A percentile compares a stretch with the other conserved stretches of the same genome.
Evolutionary conservation across 2,797 vertebrate species (phyloP).

Genomic region (Acipenser oxyrinchus): DNA sequence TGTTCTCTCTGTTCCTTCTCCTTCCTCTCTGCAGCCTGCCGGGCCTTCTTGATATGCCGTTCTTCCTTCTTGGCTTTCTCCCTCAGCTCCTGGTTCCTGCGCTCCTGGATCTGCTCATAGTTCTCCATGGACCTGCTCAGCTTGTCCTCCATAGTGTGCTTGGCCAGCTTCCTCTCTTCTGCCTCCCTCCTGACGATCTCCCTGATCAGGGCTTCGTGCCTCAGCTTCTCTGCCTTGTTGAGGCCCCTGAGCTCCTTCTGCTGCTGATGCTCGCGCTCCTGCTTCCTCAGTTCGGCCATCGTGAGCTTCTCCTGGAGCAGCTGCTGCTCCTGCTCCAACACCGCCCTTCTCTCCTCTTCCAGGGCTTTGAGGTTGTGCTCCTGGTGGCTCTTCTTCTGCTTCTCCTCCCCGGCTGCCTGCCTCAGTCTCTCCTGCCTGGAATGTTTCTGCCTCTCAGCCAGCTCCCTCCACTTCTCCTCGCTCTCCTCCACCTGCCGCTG

Average conservation of each 20-base stretch:
- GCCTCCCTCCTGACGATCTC: constrained; percentile 75
- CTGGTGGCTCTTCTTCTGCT: constrained; percentile 79
- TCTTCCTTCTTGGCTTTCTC: constrained; percentile 82
- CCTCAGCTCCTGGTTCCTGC: constrained; percentile 74
- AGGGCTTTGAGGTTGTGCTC: constrained; percentile 80
- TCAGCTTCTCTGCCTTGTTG: constrained; percentile 78
- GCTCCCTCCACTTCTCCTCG: constrained; percentile 75
- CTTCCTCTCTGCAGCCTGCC: constrained; percentile 67
- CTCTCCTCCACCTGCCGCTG: constrained; percentile 66
- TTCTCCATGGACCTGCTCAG: constrained; percentile 82
- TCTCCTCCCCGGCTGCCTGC: constrained; percentile 68
- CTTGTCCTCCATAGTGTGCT: constrained; percentile 65
- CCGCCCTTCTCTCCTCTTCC: constrained; percentile 69
- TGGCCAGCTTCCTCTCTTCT: constrained; percentile 72
- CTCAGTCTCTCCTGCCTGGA: constrained; percentile 64
- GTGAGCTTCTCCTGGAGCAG: constrained; percentile 76
- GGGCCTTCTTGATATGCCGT: constrained; percentile 78
- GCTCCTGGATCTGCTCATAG: constrained; percentile 81
- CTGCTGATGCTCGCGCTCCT: constrained; percentile 69
- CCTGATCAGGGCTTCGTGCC: constrained; percentile 72
- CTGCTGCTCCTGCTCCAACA: constrained; percentile 71
- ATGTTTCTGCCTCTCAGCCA: constrained; percentile 74
- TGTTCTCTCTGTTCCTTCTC: constrained; percentile 77
- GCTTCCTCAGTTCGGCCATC: constrained; percentile 73
- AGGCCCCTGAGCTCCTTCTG: constrained; percentile 77